Evolutionary conservation across 2,797 vertebrate species (phyloP).

Genomic region (Poeciliopsis presidionis): DNA sequence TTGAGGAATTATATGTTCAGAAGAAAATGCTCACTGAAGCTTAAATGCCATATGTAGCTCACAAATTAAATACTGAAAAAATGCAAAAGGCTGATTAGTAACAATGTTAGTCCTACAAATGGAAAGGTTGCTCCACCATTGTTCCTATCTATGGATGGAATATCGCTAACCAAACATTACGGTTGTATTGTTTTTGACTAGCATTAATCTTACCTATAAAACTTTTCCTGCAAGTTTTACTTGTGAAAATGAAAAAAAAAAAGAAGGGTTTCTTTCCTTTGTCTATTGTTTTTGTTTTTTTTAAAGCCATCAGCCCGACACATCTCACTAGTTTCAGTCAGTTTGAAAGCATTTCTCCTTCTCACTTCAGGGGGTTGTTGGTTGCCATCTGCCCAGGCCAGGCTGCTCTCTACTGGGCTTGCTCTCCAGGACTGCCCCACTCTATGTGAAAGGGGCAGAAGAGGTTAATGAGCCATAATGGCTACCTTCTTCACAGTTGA

Average conservation of each 20-base stretch:
- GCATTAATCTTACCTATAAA: background rate
- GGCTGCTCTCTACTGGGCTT: constrained; percentile 51
- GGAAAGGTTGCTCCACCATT: background rate
- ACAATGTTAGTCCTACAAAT: background rate
- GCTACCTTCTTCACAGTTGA: constrained; percentile 42
- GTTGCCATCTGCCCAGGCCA: constrained; percentile 55
- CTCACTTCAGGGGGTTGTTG: constrained; percentile 23
- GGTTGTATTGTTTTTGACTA: background rate
- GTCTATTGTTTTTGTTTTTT: background rate
- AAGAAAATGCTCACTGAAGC: background rate
- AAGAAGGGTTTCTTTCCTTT: background rate
- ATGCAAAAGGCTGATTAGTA: background rate
- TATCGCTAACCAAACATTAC: background rate
- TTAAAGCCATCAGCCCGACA: background rate
- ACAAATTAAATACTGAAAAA: background rate
- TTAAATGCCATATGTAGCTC: background rate
- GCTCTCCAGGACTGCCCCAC: constrained; percentile 11
- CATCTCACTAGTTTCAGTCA: background rate
- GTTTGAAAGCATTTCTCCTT: background rate
- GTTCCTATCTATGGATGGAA: background rate
- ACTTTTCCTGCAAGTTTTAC: background rate
- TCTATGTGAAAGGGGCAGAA: constrained; percentile 39
- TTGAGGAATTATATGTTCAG: background rate
- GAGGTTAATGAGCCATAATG: constrained; percentile 68
- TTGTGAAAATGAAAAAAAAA: background rate